Evolutionary conservation across 2,113 vertebrate species (phyloP).

Genomic region (Panurus biarmicus): DNA sequence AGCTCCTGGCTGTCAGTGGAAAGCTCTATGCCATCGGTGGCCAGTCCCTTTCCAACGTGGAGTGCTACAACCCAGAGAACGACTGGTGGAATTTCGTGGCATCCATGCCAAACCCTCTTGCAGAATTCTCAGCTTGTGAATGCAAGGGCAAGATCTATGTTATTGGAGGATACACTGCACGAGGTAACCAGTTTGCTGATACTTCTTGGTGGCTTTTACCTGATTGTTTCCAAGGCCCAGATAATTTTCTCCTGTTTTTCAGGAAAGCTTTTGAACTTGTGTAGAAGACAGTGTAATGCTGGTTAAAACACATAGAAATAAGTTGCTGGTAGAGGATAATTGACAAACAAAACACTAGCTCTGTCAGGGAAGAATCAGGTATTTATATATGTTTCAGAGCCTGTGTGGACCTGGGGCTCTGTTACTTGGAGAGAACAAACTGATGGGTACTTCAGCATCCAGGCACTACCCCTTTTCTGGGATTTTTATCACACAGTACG

Average conservation of each 20-base stretch:
- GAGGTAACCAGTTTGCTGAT: conserved; percentile 70
- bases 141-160: conserved; percentile 92
- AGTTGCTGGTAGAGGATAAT: neutral
- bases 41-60: conserved; percentile 86
- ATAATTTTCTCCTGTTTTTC: neutral
- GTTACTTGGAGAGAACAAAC: neutral
- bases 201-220: neutral
- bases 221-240: neutral
- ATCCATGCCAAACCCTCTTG: conserved; percentile 86
- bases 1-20: conserved; percentile 84
- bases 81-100: conserved; percentile 92
- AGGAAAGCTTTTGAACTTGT: neutral
- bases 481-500: neutral
- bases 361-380: neutral
- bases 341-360: neutral
- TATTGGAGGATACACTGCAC: conserved; percentile 90
- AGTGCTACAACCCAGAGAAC: conserved; percentile 89
- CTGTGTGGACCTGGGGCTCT: neutral
- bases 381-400: neutral
- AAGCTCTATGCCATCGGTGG: conserved; percentile 93
- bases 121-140: conserved; percentile 93
- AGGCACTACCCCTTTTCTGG: neutral
- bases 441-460: neutral
- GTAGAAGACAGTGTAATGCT: neutral
- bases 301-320: neutral